Evolutionary conservation across 1,140 invertebrate species (phyloP).

Genomic region (Heliconius eleuchia): DNA sequence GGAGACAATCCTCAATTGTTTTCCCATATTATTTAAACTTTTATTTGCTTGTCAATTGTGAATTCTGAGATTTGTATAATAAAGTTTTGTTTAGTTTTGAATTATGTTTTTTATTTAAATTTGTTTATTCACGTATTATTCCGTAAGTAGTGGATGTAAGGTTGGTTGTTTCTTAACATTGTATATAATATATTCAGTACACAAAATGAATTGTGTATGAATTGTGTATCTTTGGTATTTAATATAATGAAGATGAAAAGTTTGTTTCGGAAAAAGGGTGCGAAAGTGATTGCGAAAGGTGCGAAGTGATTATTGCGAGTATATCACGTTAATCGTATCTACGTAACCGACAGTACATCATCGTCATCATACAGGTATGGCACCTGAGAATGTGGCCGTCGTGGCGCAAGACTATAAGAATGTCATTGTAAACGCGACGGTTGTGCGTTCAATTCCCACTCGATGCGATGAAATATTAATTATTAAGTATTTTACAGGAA

Average conservation of each 20-base stretch:
- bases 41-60: neutral
- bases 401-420: too few relatives aligned
- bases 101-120: neutral
- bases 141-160: slow-evolving; percentile 53
- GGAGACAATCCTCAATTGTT: slow-evolving; percentile 49
- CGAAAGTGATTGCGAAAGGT: too few relatives aligned
- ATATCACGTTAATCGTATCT: too few relatives aligned
- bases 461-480: too few relatives aligned
- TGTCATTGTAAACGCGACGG: too few relatives aligned
- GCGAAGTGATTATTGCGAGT: too few relatives aligned
- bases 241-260: neutral
- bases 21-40: slow-evolving; percentile 1
- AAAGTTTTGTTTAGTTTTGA: neutral
- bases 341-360: neutral
- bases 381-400: too few relatives aligned
- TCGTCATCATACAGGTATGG: too few relatives aligned
- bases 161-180: slow-evolving; percentile 55
- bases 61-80: neutral
- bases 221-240: neutral
- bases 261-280: too few relatives aligned
- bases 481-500: too few relatives aligned
- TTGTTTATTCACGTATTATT: neutral
- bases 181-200: slow-evolving; percentile 79
- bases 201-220: slow-evolving; percentile 81
- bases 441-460: too few relatives aligned